Base-by-base conservation (phyloP, 2,113 vertebrate species). In the Phycodurus eques region DNA sequence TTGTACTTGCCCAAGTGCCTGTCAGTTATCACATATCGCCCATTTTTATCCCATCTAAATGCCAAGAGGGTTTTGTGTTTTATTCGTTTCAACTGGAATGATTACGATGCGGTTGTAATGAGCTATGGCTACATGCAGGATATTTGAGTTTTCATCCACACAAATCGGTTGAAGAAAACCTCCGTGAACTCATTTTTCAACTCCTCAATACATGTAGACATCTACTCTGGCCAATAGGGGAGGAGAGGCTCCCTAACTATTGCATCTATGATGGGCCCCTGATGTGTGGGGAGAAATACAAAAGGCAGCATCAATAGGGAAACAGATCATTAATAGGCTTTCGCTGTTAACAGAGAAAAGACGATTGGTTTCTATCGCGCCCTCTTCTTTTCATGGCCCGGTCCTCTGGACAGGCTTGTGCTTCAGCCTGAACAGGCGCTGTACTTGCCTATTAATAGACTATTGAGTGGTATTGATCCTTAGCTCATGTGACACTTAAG, bases 261-360 rank as follows among this genome's bases (percentile, higher is more conserved):
- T 71, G 80, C 76, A 71, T 87, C 79, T 68, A 77, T 84, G 89
- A 85, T 80, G 71, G 77, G 76, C 81, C 81, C 82, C 87, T 73
- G 80, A 71, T 74, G 74, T 82, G 83, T 83, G 80, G 56, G 75
- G 85, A 88, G 83, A 81, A 75, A 80, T 82, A 83, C 8, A 22
- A 76, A 73, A 81, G 82, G 84, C 71, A 71, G 77, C 91, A 90
- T 93, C 91, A 91, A 93, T 93, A n/a, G 90, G 88, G 90, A 92
- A 92, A 87, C 83, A 92, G 92, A 93, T 93, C 90, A 93, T 93
- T 92, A 92, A 93, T 90, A 92, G 91, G 90, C 88, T 92, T 90
- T 93, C 79, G 88, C 88, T 90, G 90, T 89, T 90, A 91, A 91
- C 91, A 93, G 90, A 93, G 88, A 87, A 83, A 88, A 81, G 77